These are phyloP conservation scores for Hippocampus abdominalis DNA, from an alignment of 2,113 vertebrate genomes.

Conservation along the genomic window DNA sequence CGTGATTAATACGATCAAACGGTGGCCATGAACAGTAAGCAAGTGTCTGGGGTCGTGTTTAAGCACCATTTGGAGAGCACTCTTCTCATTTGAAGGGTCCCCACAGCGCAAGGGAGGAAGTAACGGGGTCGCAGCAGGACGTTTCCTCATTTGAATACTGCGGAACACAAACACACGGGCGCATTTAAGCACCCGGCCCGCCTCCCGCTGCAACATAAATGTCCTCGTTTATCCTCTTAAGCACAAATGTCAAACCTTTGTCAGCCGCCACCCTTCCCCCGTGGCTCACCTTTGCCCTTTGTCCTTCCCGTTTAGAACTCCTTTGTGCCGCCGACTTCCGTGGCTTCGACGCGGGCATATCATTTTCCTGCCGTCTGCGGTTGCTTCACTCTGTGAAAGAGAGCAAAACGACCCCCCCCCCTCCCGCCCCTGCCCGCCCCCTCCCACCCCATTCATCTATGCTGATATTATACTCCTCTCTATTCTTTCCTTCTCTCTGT, in stretches of 20 bases:
- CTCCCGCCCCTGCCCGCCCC: neutral
- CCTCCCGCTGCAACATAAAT: slow-evolving; percentile 71
- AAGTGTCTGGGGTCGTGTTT: slow-evolving; percentile 22
- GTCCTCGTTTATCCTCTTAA: slow-evolving; percentile 67
- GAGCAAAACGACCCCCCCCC: neutral
- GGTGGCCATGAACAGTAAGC: neutral
- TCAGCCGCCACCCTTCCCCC: slow-evolving; percentile 42
- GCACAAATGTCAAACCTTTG: slow-evolving; percentile 69
- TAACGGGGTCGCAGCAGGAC: slow-evolving; percentile 13
- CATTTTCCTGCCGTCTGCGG: neutral
- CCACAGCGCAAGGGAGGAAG: neutral
- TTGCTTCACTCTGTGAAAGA: neutral
- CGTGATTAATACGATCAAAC: neutral
- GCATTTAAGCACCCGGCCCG: slow-evolving; percentile 44
- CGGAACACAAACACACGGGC: slow-evolving; percentile 42
- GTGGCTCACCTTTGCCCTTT: slow-evolving; percentile 16
- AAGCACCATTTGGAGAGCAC: slow-evolving; percentile 17
- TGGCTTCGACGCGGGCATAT: slow-evolving; percentile 8
- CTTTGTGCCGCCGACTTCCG: slow-evolving; percentile 53
- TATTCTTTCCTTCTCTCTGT: neutral
- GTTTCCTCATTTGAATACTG: slow-evolving; percentile 44
- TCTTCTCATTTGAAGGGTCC: slow-evolving; percentile 26
- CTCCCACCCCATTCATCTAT: neutral
- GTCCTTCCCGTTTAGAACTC: slow-evolving; percentile 3
- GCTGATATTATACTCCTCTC: slow-evolving; percentile 19